Conservation (phyloP, 2,113 vertebrate genomes). For the Apodemus sylvaticus region DNA sequence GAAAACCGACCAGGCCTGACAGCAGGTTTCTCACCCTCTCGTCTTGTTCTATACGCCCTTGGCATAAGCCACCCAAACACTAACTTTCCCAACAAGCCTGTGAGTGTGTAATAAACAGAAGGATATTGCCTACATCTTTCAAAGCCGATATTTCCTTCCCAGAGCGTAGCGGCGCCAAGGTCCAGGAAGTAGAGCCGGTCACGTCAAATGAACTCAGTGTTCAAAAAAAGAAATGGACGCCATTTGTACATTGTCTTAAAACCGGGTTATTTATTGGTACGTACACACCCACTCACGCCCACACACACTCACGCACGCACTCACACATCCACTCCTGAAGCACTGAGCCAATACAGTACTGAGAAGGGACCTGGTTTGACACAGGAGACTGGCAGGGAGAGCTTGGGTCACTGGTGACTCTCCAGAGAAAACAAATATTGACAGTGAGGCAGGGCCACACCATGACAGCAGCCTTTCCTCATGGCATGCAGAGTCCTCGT, state of each 20-base stretch:
- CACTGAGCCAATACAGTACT: constrained; percentile 83
- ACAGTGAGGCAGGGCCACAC: constrained; percentile 79
- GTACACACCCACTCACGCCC: constrained; percentile 54
- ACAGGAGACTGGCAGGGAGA: constrained; percentile 33
- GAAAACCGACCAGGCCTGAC: background rate
- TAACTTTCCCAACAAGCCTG: background rate
- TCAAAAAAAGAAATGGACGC: constrained; percentile 1
- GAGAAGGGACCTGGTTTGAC: constrained; percentile 63
- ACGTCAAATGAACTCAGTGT: background rate
- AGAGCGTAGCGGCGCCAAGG: background rate
- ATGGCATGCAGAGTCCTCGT: background rate
- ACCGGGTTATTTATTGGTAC: constrained; percentile 87
- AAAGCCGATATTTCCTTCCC: background rate
- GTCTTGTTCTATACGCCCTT: background rate
- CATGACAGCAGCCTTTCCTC: constrained; percentile 66
- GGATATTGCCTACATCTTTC: background rate
- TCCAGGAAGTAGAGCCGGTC: background rate
- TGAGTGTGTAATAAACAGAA: background rate
- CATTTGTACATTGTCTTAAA: constrained; percentile 79
- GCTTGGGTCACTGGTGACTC: constrained; percentile 78
- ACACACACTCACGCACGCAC: background rate
- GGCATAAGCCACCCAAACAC: background rate
- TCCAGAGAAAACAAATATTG: constrained; percentile 82
- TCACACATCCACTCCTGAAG: constrained; percentile 79
- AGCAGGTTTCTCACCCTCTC: background rate